Evolutionary conservation across 2,888 invertebrate species (phyloP).

Genomic region (Amorpha juglandis): DNA sequence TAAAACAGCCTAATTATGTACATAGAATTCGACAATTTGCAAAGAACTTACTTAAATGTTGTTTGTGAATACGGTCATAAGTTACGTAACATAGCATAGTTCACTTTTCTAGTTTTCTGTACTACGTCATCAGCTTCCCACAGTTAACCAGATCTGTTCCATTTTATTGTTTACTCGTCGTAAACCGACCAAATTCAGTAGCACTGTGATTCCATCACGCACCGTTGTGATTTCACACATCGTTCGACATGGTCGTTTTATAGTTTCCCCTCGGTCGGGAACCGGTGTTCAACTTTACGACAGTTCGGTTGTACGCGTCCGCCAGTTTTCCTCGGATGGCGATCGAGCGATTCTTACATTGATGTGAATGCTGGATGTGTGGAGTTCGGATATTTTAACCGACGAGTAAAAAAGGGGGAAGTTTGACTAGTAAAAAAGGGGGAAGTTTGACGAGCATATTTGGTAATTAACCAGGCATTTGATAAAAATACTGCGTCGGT

Average conservation of each 20-base stretch:
- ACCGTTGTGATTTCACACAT: slow-evolving; percentile 21
- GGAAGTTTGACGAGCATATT: too few species aligned
- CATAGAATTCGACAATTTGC: too few species aligned
- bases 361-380: not conserved
- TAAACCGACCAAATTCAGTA: slow-evolving; percentile 13
- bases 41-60: too few species aligned
- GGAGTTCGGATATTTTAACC: not conserved
- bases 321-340: slow-evolving; percentile 1
- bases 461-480: too few species aligned
- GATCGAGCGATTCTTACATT: not conserved
- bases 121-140: not conserved
- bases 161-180: not conserved
- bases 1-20: too few species aligned
- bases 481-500: too few species aligned
- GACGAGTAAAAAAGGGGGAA: too few species aligned
- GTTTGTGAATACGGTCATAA: too few species aligned
- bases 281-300: slow-evolving; percentile 21
- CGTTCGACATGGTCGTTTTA: slow-evolving; percentile 22
- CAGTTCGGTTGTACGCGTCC: not conserved
- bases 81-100: too few species aligned
- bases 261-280: slow-evolving; percentile 5
- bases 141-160: not conserved
- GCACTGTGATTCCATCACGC: slow-evolving; percentile 10
- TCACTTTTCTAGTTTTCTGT: too few species aligned
- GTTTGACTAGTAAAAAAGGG: too few species aligned